Evolutionary conservation across 2,797 vertebrate genomes (phyloP).

Genomic region (Galago senegalensis): DNA sequence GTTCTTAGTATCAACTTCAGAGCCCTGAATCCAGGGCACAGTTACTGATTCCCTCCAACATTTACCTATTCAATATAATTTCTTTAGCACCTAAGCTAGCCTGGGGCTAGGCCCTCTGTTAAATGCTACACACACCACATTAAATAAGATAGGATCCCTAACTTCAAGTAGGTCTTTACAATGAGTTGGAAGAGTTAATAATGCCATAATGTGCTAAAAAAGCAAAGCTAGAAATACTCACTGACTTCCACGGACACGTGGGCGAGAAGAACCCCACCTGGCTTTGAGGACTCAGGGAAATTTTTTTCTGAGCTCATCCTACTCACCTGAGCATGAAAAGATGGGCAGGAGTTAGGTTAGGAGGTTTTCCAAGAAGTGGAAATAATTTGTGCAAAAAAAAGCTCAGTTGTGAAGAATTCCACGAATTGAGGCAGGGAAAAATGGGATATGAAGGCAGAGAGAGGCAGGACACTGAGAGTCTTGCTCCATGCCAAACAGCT

Average conservation of each 20-base stretch:
- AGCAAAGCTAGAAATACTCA: background rate
- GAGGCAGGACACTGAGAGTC: background rate
- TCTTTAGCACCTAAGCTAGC: background rate
- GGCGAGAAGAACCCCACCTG: background rate
- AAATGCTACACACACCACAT: background rate
- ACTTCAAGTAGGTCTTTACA: background rate
- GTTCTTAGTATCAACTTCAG: background rate
- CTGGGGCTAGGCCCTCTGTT: background rate
- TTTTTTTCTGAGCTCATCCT: background rate
- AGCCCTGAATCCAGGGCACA: background rate
- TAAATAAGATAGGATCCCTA: background rate
- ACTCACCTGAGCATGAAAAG: constrained; percentile 33
- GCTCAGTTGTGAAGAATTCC: background rate
- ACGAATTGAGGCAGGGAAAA: constrained; percentile 2
- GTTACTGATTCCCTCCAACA: background rate
- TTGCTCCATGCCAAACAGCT: background rate
- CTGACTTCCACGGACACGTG: background rate
- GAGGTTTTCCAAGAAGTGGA: constrained; percentile 43
- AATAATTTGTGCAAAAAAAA: background rate
- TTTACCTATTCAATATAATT: constrained; percentile 16
- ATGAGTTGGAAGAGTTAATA: background rate
- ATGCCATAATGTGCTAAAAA: background rate
- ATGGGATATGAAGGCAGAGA: background rate
- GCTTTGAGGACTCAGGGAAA: background rate
- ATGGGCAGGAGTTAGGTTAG: background rate